Base-by-base conservation (phyloP, 2,113 vertebrate species). In the Machaerirhynchus nigripectus region DNA sequence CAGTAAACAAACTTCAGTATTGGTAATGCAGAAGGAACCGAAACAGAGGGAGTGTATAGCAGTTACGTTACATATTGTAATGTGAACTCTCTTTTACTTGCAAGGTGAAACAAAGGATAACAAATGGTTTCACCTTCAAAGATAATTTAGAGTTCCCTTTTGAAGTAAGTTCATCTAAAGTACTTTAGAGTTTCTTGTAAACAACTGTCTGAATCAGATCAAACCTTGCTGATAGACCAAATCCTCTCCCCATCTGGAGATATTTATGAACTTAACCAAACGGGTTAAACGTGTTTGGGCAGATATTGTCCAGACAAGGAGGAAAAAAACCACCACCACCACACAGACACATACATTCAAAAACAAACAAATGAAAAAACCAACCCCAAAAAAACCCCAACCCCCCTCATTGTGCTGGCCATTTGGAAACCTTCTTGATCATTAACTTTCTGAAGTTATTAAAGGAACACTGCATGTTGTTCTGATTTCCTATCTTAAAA, bases 221-320 rank as follows among this genome's bases (percentile, higher is more conserved):
- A 60, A 52, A 46, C 52, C 24, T 77, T 86, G 22, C 39, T 77
- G 87, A 76, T 84, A 74, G 85, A 46, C n/a, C 7, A 52, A 52
- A 55, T 77, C 56, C 22, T 90, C 18, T 79, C 69, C 37, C 15
- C n/a, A 57, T 82, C 65, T 63, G 92, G n/a, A 92, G 53, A 73
- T 89, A 85, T 31, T 78, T 93, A 56, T 76, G 64, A 88, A 87
- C 67, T 79, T 76, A 64, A 74, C 75, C 77, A 90, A 80, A 90
- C 65, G 5, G 44, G 94, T 91, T 91, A 80, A 80, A 93, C 93
- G 7, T 84, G 92, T 92, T 95, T 89, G 84, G 75, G 64, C 87
- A 74, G 84, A 65, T 89, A 74, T 6, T 75, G 37, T 73, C 31
- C 28, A 37, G 23, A 71, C 5, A 2, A 81, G 74, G 20, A 60